Percentiles rank a stretch among this genome's conserved stretches.
Evolutionary conservation across 2,113 vertebrate genomes (phyloP).

Genomic region (Mormyrus lacerda): DNA sequence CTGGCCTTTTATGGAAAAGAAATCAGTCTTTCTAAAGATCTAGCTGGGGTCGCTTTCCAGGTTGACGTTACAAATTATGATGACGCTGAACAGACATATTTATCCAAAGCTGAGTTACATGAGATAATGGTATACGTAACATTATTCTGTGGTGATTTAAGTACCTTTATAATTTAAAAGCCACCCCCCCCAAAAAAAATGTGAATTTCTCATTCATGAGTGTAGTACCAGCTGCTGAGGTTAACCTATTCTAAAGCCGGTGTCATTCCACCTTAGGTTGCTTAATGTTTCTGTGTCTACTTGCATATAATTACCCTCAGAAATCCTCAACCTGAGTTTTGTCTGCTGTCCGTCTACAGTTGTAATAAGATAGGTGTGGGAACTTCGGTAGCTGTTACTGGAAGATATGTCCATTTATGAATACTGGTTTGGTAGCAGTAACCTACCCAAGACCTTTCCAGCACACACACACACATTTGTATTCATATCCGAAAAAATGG

Average conservation of each 20-base stretch:
- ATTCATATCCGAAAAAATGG: not conserved
- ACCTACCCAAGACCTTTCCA: not conserved
- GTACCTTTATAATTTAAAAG: not conserved
- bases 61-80: not conserved
- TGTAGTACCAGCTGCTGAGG: not conserved
- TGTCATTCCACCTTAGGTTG: not conserved
- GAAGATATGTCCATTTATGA: not conserved
- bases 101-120: not conserved
- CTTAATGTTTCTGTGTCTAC: not conserved
- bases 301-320: not conserved
- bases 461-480: not conserved
- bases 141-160: not conserved
- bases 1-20: not conserved
- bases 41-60: not conserved
- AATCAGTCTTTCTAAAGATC: not conserved
- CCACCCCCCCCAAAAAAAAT: not conserved
- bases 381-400: not conserved
- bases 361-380: not conserved
- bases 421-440: not conserved
- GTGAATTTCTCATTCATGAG: not conserved
- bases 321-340: not conserved
- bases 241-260: not conserved
- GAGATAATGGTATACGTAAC: not conserved
- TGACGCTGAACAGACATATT: not conserved
- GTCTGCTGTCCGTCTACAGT: not conserved